These are phyloP conservation scores for Trichopoda pennipes DNA, from an alignment of 2,888 invertebrate genomes.

Conservation along the genomic window DNA sequence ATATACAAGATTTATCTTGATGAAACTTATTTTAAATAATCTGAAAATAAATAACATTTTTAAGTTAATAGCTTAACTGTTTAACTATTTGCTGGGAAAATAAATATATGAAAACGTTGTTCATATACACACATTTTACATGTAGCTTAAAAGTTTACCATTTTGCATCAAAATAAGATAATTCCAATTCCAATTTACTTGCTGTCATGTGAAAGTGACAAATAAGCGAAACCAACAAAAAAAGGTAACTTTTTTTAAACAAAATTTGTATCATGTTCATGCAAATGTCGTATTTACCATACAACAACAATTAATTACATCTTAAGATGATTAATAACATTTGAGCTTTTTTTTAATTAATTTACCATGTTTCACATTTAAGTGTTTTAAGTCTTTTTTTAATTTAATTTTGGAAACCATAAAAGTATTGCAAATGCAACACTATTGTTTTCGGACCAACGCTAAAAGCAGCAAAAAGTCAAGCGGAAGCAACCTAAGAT, in stretches of 20 bases:
- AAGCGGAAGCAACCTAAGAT: constrained; percentile 47
- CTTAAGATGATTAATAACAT: constrained; percentile 63
- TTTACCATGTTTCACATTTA: constrained; percentile 43
- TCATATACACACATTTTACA: too few relatives aligned
- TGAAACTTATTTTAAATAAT: too few relatives aligned
- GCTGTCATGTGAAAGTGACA: constrained; percentile 14
- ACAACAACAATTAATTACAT: constrained; percentile 58
- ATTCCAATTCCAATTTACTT: constrained; percentile 45
- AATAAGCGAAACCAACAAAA: background rate
- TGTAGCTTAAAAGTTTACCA: background rate
- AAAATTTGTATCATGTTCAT: constrained; percentile 57
- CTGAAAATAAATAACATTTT: too few relatives aligned
- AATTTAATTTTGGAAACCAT: constrained; percentile 21
- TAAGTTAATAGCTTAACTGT: too few relatives aligned
- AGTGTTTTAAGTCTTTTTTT: background rate
- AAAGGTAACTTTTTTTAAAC: constrained; percentile 37
- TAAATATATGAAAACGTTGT: too few relatives aligned
- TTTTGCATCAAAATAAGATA: constrained; percentile 28
- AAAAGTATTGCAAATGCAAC: constrained; percentile 41
- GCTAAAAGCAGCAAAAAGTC: too few relatives aligned
- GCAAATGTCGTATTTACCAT: constrained; percentile 49
- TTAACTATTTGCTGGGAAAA: too few relatives aligned
- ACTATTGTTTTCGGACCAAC: constrained; percentile 5
- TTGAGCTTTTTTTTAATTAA: constrained; percentile 50
- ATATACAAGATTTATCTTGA: too few relatives aligned